phyloP scores from a whole-genome alignment of 1,140 invertebrate genomes.

The Bombus picipes region DNA sequence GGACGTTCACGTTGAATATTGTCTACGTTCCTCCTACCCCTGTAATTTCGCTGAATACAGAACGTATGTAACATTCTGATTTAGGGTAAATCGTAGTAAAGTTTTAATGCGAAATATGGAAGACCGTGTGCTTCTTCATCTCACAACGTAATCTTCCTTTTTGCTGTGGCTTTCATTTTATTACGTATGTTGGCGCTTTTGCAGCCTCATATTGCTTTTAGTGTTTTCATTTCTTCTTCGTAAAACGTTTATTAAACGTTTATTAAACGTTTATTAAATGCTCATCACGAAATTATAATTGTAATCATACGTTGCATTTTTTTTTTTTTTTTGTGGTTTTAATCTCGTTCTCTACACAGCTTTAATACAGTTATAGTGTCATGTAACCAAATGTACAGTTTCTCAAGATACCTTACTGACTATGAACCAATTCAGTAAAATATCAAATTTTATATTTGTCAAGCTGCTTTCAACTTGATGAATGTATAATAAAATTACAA shows the following conservation, averaged over 20 bases:
- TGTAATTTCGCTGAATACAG: slow-evolving; percentile 4
- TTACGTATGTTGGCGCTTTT: neutral
- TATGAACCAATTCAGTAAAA: too few species aligned
- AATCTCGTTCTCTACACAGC: too few species aligned
- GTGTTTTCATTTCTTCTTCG: neutral
- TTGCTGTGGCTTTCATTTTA: neutral
- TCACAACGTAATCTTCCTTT: neutral
- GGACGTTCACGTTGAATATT: slow-evolving; percentile 3
- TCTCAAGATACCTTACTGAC: neutral
- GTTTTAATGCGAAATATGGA: neutral
- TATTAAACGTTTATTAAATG: neutral
- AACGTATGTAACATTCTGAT: slow-evolving; percentile 1
- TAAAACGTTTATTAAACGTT: neutral
- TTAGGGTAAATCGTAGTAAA: slow-evolving; percentile 20
- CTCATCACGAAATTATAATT: neutral
- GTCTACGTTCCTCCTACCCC: neutral
- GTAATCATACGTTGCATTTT: neutral
- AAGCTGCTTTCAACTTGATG: neutral
- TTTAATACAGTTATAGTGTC: neutral
- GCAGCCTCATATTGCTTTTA: neutral
- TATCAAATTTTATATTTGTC: neutral
- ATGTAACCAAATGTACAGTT: neutral
- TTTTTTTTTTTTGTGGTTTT: neutral
- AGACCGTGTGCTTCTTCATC: neutral
- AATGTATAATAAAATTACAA: neutral